Evolutionary conservation across 2,888 invertebrate genomes (phyloP).

Genomic region (Sphinx pinastri): DNA sequence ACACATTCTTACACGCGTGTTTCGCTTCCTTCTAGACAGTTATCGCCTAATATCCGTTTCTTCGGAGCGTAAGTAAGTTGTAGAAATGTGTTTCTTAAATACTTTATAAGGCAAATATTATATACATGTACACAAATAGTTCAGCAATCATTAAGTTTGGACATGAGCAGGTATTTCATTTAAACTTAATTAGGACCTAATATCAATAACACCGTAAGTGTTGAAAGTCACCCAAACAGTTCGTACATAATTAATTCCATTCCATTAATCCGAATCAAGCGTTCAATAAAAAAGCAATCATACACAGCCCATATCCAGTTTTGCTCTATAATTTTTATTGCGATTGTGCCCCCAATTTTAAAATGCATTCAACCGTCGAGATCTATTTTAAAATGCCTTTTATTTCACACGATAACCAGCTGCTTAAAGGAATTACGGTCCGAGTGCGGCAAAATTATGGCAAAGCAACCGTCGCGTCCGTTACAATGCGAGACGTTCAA

Average conservation of each 20-base stretch:
- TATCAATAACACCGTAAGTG: background rate
- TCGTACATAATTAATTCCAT: background rate
- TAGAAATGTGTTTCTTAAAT: background rate
- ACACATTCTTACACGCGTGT: slow-evolving; percentile 5
- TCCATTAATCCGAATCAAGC: slow-evolving; percentile 6
- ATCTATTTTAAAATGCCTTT: slow-evolving; percentile 48
- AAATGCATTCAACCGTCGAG: slow-evolving; percentile 43
- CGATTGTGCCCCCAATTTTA: slow-evolving; percentile 39
- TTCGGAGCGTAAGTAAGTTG: background rate
- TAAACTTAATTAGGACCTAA: slow-evolving; percentile 1
- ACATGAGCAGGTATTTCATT: slow-evolving; percentile 1
- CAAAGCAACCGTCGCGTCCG: slow-evolving; percentile 41
- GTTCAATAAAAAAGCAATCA: slow-evolving; percentile 9
- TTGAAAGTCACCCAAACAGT: slow-evolving; percentile 8
- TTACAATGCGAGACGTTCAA: slow-evolving; percentile 33
- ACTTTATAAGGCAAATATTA: background rate
- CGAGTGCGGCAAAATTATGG: slow-evolving; percentile 46
- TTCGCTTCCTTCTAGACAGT: slow-evolving; percentile 2
- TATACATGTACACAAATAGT: background rate
- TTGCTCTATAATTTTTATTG: slow-evolving; percentile 32
- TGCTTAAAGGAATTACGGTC: slow-evolving; percentile 47
- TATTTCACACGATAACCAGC: slow-evolving; percentile 48
- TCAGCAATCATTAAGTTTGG: background rate
- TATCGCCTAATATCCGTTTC: background rate
- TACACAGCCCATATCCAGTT: slow-evolving; percentile 23